Percentiles rank a stretch among this genome's conserved stretches.
Evolutionary conservation across 1,140 invertebrate genomes (phyloP).

Genomic region (Bombus cullumanus): DNA sequence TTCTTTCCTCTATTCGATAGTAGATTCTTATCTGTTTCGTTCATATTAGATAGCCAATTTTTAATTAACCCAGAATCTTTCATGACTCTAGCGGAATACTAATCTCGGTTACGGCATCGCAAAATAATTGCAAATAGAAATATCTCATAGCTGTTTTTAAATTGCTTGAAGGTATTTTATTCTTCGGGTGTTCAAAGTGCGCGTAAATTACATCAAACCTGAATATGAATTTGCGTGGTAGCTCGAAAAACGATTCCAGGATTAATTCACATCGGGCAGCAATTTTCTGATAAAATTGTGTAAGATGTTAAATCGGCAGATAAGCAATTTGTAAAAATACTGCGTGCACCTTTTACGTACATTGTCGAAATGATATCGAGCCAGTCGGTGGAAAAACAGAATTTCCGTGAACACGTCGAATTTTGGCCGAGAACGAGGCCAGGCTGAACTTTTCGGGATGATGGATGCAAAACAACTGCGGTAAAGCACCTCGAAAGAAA

Average conservation of each 20-base stretch:
- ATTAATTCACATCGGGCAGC: background rate
- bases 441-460: slow-evolving; percentile 28
- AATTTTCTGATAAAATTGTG: background rate
- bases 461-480: slow-evolving; percentile 49
- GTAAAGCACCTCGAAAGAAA: background rate
- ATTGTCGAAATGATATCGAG: too few relatives aligned
- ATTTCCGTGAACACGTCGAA: background rate
- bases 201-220: too few relatives aligned
- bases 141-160: background rate
- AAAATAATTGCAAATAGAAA: too few relatives aligned
- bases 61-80: too few relatives aligned
- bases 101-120: too few relatives aligned
- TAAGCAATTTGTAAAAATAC: background rate
- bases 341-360: too few relatives aligned
- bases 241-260: background rate
- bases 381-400: background rate
- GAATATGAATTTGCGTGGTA: background rate
- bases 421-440: slow-evolving; percentile 18
- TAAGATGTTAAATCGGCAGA: background rate
- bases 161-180: background rate
- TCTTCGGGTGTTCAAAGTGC: too few relatives aligned
- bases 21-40: background rate
- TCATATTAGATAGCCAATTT: background rate
- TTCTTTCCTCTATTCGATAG: background rate
- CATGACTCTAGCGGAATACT: too few relatives aligned